These are phyloP conservation scores for Cheiracanthium punctorium DNA, from an alignment of 2,888 invertebrate species.

Conservation along the genomic window DNA sequence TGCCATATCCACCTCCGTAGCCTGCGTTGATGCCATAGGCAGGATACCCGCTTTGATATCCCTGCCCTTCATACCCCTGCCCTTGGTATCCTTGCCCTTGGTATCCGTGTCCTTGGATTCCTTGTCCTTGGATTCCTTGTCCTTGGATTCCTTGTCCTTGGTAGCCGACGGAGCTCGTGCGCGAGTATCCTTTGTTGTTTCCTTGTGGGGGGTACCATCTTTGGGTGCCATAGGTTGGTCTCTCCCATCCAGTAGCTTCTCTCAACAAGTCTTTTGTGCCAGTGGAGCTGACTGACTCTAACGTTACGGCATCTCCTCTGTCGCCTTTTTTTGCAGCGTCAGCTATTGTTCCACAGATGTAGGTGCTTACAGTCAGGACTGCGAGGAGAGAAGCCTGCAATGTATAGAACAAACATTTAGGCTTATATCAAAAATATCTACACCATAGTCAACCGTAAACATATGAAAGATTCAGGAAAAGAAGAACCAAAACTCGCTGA, in stretches of 20 bases:
- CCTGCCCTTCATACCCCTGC: neutral
- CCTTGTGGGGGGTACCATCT: slow-evolving; percentile 19
- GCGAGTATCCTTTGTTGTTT: slow-evolving; percentile 11
- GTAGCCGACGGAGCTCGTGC: neutral
- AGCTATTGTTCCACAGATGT: neutral
- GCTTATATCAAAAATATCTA: too few species aligned
- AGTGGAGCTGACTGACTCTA: slow-evolving; percentile 27
- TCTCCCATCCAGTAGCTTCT: slow-evolving; percentile 47
- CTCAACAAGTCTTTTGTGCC: slow-evolving; percentile 45
- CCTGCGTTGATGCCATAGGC: neutral
- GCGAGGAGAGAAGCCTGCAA: neutral
- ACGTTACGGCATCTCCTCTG: slow-evolving; percentile 31
- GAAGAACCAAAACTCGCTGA: too few species aligned
- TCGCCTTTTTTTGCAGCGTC: slow-evolving; percentile 35
- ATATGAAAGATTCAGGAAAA: too few species aligned
- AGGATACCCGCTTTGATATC: neutral
- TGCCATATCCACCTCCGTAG: neutral
- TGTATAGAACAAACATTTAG: too few species aligned
- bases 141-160: neutral
- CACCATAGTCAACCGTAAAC: too few species aligned
- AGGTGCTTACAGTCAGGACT: neutral
- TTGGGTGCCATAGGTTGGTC: slow-evolving; percentile 46
- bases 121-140: too few species aligned
- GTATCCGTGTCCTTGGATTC: too few species aligned
- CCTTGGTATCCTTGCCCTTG: too few species aligned